Evolutionary conservation across 2,888 invertebrate species (phyloP).

Genomic region (Leptinotarsa peninsularis): DNA sequence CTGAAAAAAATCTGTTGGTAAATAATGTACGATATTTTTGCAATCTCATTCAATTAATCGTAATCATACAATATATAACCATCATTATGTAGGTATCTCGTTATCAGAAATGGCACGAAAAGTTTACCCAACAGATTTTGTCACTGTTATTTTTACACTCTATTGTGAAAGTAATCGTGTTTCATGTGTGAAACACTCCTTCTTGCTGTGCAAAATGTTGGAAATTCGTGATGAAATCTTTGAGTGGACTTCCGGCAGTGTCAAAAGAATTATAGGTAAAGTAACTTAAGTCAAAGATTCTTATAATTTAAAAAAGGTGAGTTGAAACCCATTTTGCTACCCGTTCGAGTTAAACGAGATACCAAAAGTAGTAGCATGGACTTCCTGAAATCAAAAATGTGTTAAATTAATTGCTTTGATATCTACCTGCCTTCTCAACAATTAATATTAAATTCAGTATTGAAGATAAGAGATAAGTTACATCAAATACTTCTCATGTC

Average conservation of each 20-base stretch:
- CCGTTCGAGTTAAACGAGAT: no score
- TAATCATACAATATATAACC: constrained; percentile 34
- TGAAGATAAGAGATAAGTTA: no score
- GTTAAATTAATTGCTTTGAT: no score
- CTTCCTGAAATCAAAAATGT: no score
- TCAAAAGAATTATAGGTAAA: not conserved
- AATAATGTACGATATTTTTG: no score
- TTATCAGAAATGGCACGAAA: constrained; percentile 38
- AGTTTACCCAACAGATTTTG: constrained; percentile 34
- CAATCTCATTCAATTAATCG: constrained; percentile 2
- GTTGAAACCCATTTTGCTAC: not conserved
- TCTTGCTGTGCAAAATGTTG: constrained; percentile 25
- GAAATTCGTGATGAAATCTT: constrained; percentile 2
- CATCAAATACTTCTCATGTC: no score
- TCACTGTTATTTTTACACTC: constrained; percentile 40
- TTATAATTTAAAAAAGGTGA: not conserved
- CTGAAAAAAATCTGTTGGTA: no score
- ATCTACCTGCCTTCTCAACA: no score
- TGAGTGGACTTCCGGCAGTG: not conserved
- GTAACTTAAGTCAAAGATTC: not conserved
- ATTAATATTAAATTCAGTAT: no score
- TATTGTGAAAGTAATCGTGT: constrained; percentile 30
- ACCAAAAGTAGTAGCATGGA: no score
- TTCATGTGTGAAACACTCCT: constrained; percentile 28
- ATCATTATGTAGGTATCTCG: constrained; percentile 27